These are phyloP conservation scores for Meles meles DNA, from an alignment of 2,113 vertebrate genomes.

Conservation along the genomic window DNA sequence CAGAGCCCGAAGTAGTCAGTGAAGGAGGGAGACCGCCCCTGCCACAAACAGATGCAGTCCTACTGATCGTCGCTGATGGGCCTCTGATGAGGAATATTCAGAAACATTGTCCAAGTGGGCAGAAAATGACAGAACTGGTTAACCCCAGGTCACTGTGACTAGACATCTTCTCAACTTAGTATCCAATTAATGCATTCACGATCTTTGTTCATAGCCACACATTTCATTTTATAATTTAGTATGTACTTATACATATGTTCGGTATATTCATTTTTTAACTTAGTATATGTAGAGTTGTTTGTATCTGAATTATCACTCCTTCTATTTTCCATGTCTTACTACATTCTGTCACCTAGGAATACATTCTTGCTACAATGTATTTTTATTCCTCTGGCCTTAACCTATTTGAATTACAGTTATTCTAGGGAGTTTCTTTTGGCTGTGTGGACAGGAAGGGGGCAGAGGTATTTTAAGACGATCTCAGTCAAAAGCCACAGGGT, in stretches of 20 bases:
- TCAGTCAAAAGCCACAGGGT: background rate
- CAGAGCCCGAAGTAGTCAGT: background rate
- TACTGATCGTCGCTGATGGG: background rate
- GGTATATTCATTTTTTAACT: too few relatives aligned
- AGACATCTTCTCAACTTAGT: background rate
- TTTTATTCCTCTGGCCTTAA: background rate
- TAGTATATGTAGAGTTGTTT: background rate
- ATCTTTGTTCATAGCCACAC: background rate
- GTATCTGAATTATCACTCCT: background rate
- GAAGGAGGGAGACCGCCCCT: background rate
- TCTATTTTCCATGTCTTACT: background rate
- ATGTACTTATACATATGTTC: too few relatives aligned
- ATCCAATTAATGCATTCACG: background rate
- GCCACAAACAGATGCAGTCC: background rate
- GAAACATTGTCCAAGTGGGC: background rate
- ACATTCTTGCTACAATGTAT: background rate
- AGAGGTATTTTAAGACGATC: background rate
- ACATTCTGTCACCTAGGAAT: background rate
- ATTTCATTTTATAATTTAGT: background rate
- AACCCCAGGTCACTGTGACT: background rate
- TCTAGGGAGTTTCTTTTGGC: background rate
- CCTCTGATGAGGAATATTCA: background rate
- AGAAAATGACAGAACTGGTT: background rate
- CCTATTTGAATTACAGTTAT: background rate
- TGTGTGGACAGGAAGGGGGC: background rate